Conservation (phyloP, 2,888 invertebrate genomes). For the Embidobia sp. region DNA sequence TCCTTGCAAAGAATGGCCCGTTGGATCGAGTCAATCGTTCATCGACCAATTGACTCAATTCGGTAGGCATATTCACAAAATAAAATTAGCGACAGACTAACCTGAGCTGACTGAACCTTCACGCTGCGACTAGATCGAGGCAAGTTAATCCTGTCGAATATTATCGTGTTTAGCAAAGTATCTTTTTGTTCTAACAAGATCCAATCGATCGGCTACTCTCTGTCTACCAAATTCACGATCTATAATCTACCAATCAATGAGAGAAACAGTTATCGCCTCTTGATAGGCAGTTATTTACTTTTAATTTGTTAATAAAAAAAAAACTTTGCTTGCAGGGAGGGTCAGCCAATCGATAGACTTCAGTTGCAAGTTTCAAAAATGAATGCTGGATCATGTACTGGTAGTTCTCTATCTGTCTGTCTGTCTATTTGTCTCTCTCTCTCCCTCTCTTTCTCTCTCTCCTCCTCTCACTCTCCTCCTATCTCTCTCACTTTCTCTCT, state of each 20-base stretch:
- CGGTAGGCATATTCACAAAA: constrained; percentile 71
- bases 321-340: too few relatives aligned
- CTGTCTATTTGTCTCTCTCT: too few relatives aligned
- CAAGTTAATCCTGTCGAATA: constrained; percentile 64
- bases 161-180: constrained; percentile 58
- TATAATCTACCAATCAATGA: too few relatives aligned
- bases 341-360: too few relatives aligned
- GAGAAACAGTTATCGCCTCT: constrained; percentile 2
- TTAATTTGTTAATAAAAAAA: too few relatives aligned
- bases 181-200: constrained; percentile 11
- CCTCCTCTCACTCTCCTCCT: constrained; percentile 38
- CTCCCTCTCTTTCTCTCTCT: constrained; percentile 28
- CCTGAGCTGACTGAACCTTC: constrained; percentile 79
- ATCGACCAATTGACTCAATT: constrained; percentile 67
- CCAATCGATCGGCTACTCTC: constrained; percentile 42
- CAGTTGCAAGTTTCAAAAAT: too few relatives aligned
- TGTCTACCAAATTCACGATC: neutral
- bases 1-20: constrained; percentile 76
- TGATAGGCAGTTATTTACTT: too few relatives aligned
- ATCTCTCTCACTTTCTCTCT: constrained; percentile 41
- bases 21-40: constrained; percentile 67
- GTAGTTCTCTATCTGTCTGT: too few relatives aligned
- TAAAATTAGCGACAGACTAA: constrained; percentile 79
- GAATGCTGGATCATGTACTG: too few relatives aligned
- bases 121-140: constrained; percentile 76